Conservation (phyloP, 2,113 vertebrate species). For the Tenebrosternarchus preto region DNA sequence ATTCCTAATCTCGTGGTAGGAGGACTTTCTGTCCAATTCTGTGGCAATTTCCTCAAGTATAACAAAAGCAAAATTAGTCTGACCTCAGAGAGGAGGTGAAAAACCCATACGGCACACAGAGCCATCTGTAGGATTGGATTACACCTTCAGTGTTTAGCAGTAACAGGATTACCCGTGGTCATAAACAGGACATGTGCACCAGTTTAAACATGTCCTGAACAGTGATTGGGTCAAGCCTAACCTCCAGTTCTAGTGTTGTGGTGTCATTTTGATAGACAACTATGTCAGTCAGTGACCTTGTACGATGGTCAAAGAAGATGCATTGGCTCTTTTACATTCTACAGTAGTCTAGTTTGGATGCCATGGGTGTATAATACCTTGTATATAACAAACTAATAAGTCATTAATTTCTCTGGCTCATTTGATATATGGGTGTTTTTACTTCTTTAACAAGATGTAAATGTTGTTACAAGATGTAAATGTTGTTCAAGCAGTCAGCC, state of each 20-base stretch:
- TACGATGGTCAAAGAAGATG: too few species aligned
- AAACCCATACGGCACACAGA: slow-evolving; percentile 42
- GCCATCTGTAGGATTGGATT: slow-evolving; percentile 27
- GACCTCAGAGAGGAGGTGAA: slow-evolving; percentile 54
- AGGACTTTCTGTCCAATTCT: slow-evolving; percentile 54
- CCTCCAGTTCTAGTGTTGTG: too few species aligned
- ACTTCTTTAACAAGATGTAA: background rate
- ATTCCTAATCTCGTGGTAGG: slow-evolving; percentile 56
- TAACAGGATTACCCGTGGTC: too few species aligned
- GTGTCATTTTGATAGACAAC: too few species aligned
- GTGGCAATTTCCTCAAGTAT: slow-evolving; percentile 59
- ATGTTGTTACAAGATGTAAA: slow-evolving; percentile 18
- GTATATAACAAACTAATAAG: background rate
- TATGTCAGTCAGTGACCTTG: too few species aligned
- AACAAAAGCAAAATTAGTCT: slow-evolving; percentile 65
- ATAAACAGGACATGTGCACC: too few species aligned
- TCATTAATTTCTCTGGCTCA: background rate
- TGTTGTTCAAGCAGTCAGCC: slow-evolving; percentile 46
- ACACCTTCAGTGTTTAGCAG: background rate
- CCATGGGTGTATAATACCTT: background rate
- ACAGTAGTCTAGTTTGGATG: too few species aligned
- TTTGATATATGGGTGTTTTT: background rate
- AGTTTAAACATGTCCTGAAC: too few species aligned
- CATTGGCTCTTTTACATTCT: too few species aligned
- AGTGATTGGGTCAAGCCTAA: too few species aligned